These are phyloP conservation scores for Ridgeia piscesae DNA, from an alignment of 1,140 invertebrate genomes.

Conservation along the genomic window DNA sequence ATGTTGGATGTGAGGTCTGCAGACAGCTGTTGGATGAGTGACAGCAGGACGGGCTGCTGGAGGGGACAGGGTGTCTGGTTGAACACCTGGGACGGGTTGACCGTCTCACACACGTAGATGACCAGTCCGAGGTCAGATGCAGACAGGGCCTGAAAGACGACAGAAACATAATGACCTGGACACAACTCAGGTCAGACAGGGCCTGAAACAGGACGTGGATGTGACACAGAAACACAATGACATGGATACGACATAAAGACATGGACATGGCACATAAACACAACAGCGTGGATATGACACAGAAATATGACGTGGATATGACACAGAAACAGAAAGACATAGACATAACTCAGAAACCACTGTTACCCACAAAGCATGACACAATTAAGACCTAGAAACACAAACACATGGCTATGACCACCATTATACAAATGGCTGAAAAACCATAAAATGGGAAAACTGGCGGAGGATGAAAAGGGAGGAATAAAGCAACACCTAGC, in stretches of 20 bases:
- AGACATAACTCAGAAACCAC: too few relatives aligned
- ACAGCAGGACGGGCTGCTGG: constrained; percentile 83
- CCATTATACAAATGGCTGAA: background rate
- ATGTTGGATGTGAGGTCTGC: constrained; percentile 81
- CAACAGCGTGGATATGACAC: too few relatives aligned
- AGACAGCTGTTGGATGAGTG: constrained; percentile 88
- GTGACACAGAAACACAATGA: background rate
- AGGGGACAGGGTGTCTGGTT: constrained; percentile 67
- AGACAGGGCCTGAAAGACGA: constrained; percentile 70
- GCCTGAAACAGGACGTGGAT: background rate
- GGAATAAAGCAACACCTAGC: too few relatives aligned
- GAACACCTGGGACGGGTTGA: constrained; percentile 77
- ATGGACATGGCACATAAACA: too few relatives aligned
- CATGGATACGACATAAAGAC: background rate
- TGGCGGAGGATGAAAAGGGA: too few relatives aligned
- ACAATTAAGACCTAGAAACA: background rate
- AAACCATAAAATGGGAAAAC: background rate
- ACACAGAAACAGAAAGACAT: too few relatives aligned
- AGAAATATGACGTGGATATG: too few relatives aligned
- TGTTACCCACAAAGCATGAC: too few relatives aligned
- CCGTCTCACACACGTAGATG: constrained; percentile 79
- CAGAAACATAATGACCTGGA: background rate
- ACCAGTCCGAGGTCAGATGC: constrained; percentile 83
- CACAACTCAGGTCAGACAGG: background rate
- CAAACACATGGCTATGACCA: background rate